Conservation (phyloP, 2,888 invertebrate species). For the Dugesia japonica region DNA sequence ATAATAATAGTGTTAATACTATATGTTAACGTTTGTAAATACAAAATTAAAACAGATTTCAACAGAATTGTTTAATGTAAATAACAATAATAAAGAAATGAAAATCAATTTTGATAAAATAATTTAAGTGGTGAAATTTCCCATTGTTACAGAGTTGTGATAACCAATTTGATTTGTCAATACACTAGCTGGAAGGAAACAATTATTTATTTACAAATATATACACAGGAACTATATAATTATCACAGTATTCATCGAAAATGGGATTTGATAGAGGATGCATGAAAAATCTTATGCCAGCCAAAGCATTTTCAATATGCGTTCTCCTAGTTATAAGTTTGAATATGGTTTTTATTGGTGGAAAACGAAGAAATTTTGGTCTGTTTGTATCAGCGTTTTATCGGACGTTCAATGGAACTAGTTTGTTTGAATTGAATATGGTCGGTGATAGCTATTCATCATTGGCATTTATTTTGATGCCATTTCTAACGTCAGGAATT, state of each 20-base stretch:
- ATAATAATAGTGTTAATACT: too few relatives aligned
- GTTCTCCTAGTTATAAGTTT: background rate
- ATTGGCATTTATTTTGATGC: constrained; percentile 33
- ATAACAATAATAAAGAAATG: too few relatives aligned
- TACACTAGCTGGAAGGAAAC: background rate
- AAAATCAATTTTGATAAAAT: too few relatives aligned
- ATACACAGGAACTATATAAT: background rate
- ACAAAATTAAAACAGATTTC: too few relatives aligned
- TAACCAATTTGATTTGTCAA: background rate
- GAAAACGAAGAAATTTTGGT: constrained; percentile 28
- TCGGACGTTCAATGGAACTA: constrained; percentile 28
- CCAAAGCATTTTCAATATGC: background rate
- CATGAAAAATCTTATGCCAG: background rate
- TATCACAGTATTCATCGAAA: background rate
- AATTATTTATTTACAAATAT: background rate
- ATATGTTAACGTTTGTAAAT: too few relatives aligned
- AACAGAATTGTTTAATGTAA: too few relatives aligned
- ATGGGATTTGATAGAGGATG: background rate
- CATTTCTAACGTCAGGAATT: constrained; percentile 25
- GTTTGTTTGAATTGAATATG: constrained; percentile 31
- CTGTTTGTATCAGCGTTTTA: constrained; percentile 28
- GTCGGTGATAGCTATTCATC: constrained; percentile 34
- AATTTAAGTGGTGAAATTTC: too few relatives aligned
- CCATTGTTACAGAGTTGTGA: too few relatives aligned
- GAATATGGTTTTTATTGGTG: constrained; percentile 32